Base-by-base conservation (phyloP, 2,113 vertebrate genomes). In the Lagopus muta region DNA sequence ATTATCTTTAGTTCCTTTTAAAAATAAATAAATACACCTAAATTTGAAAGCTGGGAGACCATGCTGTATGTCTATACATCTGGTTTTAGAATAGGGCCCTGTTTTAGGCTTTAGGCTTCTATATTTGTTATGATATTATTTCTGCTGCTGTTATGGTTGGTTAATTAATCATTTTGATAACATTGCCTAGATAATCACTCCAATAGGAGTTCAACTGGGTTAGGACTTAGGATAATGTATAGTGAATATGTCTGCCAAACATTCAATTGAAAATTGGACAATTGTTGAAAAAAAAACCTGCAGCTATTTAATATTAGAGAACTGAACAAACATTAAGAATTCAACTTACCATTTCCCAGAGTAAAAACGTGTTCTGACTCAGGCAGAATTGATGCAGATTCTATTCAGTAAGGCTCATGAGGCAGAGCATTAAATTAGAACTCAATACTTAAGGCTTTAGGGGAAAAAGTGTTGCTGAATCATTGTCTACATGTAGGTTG, bases 391-490 rank as follows among this genome's bases (percentile, higher is more conserved):
- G 28, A 66, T 74, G 32, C 19, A 62, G 15, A 30, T 77, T 71
- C 14, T 74, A 42, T 71, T 83, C 45, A 67, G 7, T 34, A 72
- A 72, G 34, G 4, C 3, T 66, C 74, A 66, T 45, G 25, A 89
- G 30, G 6, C 32, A 28, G 24, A 54, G 7, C 3, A 6, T 12
- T 8, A 47, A 54, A 8, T 50, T 82, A 20, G 28, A 6, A 72
- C 48, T 62, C 58, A 92, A 30, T 28, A 57, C 11, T 50, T 45
- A 57, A 61, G 25, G 13, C 12, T 86, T 40, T 65, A 40, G 27
- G 45, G 82, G 54, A 77, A 88, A 65, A 70, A 43, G 1, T 32
- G 69, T 42, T 89, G 86, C 86, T 95, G 89, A 95, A 87, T 96
- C 92, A 93, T 54, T 86, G 13, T 88, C 47, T 83, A 50, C 32